phyloP scores from a whole-genome alignment of 2,888 invertebrate species.

The Dynastes tityus region DNA sequence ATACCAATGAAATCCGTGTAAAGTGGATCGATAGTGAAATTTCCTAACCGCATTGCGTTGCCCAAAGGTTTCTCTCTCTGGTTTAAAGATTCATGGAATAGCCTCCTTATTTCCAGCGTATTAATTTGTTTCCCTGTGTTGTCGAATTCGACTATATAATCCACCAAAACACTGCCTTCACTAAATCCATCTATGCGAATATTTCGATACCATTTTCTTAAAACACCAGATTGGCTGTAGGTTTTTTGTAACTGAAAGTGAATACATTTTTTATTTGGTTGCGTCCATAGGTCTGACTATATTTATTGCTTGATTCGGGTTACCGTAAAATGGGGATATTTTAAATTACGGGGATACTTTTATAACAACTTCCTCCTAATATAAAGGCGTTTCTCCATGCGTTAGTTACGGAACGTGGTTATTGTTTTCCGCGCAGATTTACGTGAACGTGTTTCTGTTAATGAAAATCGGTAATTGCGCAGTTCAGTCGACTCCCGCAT shows the following conservation, averaged over 20 bases:
- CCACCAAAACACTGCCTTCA: conserved; percentile 91
- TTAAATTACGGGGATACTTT: no score
- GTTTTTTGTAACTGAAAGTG: conserved; percentile 83
- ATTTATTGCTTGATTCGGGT: no score
- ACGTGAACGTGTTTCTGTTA: no score
- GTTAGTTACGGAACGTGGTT: no score
- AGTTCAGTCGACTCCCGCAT: no score
- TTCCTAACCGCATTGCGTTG: conserved; percentile 81
- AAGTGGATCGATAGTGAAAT: conserved; percentile 87
- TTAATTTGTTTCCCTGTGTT: conserved; percentile 82
- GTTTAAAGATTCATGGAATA: conserved; percentile 77
- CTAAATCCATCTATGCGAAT: conserved; percentile 91
- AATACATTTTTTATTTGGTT: no score
- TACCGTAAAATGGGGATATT: no score
- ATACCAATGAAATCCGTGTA: conserved; percentile 92
- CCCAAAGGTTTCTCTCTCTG: conserved; percentile 66
- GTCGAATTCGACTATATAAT: conserved; percentile 88
- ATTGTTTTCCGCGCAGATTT: no score
- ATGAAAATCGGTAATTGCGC: no score
- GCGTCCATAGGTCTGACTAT: no score
- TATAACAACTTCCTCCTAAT: no score
- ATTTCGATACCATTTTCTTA: conserved; percentile 88
- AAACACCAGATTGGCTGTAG: conserved; percentile 81
- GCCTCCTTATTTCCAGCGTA: conserved; percentile 80
- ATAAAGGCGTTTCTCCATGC: no score